Conservation (phyloP, 35 echinoderm and acorn worm species). For the Antedon bifida region DNA sequence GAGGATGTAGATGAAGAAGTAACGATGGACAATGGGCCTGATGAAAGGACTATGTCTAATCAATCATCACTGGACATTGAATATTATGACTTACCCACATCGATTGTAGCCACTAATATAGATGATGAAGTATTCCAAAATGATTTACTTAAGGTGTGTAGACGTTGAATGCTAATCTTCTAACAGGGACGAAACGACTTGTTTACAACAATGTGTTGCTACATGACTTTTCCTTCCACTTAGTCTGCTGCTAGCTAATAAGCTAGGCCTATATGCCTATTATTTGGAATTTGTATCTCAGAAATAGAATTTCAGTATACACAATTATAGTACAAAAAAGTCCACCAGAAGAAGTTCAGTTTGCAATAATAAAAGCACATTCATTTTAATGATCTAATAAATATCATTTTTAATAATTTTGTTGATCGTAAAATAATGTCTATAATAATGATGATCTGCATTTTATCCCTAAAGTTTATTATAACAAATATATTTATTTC, state of each 20-base stretch:
- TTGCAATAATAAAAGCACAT: too few species aligned
- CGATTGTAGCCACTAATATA: slow-evolving; percentile 69
- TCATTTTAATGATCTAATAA: too few species aligned
- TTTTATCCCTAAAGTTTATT: too few species aligned
- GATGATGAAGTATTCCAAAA: slow-evolving; percentile 38
- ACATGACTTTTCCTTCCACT: neutral
- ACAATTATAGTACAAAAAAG: too few species aligned
- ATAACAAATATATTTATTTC: too few species aligned
- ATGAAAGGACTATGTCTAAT: neutral
- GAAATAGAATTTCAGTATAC: neutral
- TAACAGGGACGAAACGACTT: neutral
- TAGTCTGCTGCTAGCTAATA: neutral
- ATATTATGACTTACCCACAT: slow-evolving; percentile 46
- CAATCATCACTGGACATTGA: slow-evolving; percentile 6
- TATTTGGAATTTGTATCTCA: neutral
- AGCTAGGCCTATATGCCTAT: neutral
- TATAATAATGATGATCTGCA: too few species aligned
- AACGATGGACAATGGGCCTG: neutral
- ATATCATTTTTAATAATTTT: too few species aligned
- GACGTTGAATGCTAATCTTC: neutral
- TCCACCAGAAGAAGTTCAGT: too few species aligned
- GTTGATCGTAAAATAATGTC: too few species aligned
- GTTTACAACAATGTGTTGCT: neutral
- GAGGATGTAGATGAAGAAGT: neutral
- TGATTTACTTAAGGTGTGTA: slow-evolving; percentile 37